Conservation (phyloP, 2,888 invertebrate genomes). For the Xestia rhomboidea region DNA sequence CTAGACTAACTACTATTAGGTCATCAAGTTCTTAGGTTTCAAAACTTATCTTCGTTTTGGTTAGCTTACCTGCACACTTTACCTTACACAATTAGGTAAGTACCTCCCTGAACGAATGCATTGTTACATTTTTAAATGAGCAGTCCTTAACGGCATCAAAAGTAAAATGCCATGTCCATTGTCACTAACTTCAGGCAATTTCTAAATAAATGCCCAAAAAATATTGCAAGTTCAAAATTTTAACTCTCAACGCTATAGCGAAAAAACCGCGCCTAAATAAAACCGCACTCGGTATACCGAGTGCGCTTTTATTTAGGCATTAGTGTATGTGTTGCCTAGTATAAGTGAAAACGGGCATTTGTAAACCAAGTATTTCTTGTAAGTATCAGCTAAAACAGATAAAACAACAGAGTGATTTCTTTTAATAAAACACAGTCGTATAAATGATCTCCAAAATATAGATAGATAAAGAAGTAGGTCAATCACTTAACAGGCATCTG, state of each 20-base stretch:
- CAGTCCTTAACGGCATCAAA: neutral
- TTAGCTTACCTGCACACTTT: neutral
- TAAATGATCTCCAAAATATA: constrained; percentile 65
- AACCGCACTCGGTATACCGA: too few species aligned
- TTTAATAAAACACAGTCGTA: constrained; percentile 27
- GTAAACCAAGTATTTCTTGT: neutral
- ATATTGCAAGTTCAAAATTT: neutral
- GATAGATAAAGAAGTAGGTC: constrained; percentile 68
- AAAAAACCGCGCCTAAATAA: too few species aligned
- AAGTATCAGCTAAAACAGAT: neutral
- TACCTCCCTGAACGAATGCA: neutral
- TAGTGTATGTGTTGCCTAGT: neutral
- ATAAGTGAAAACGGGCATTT: neutral
- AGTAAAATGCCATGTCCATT: neutral
- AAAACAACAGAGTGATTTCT: constrained; percentile 8
- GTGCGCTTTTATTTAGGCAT: neutral
- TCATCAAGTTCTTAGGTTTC: neutral
- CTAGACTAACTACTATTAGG: neutral
- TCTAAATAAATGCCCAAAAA: neutral
- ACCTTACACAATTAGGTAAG: neutral
- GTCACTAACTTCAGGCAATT: neutral
- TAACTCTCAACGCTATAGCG: neutral
- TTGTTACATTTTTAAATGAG: constrained; percentile 2
- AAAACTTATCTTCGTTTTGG: constrained; percentile 1
- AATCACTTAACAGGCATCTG: constrained; percentile 69